Evolutionary conservation across 1,140 invertebrate genomes (phyloP).

Genomic region (Caerostris darwini): DNA sequence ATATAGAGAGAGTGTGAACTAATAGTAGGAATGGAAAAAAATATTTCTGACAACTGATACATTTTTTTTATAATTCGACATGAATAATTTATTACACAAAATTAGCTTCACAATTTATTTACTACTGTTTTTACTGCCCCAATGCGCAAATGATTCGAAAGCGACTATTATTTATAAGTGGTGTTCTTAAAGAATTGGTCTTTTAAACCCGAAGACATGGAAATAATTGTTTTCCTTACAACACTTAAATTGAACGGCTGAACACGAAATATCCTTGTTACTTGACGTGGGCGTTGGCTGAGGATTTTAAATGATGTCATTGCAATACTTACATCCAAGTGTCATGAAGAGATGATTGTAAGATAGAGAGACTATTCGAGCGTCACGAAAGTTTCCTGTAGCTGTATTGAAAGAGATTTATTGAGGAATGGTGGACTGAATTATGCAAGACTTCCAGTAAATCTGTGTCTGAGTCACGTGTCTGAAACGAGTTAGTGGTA

Average conservation of each 20-base stretch:
- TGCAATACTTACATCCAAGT: not conserved
- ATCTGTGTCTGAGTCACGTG: not conserved
- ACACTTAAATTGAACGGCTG: not conserved
- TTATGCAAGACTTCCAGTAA: not conserved
- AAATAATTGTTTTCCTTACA: not conserved
- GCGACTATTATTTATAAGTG: too few species aligned
- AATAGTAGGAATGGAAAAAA: too few species aligned
- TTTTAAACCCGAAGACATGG: too few species aligned
- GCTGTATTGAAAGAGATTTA: not conserved
- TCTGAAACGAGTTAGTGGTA: not conserved
- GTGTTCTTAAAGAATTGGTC: too few species aligned
- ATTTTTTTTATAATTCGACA: too few species aligned
- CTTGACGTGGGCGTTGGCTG: not conserved
- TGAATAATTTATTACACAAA: too few species aligned
- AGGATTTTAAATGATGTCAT: not conserved
- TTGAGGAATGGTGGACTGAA: not conserved
- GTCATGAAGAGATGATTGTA: not conserved
- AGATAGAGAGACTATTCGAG: not conserved
- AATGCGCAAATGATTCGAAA: too few species aligned
- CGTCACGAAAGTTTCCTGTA: not conserved
- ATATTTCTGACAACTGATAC: too few species aligned
- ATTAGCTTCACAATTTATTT: too few species aligned
- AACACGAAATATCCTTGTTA: not conserved
- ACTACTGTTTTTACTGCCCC: too few species aligned
- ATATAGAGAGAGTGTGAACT: too few species aligned